Evolutionary conservation across 2,888 invertebrate genomes (phyloP).

Genomic region (Apodemia zela): DNA sequence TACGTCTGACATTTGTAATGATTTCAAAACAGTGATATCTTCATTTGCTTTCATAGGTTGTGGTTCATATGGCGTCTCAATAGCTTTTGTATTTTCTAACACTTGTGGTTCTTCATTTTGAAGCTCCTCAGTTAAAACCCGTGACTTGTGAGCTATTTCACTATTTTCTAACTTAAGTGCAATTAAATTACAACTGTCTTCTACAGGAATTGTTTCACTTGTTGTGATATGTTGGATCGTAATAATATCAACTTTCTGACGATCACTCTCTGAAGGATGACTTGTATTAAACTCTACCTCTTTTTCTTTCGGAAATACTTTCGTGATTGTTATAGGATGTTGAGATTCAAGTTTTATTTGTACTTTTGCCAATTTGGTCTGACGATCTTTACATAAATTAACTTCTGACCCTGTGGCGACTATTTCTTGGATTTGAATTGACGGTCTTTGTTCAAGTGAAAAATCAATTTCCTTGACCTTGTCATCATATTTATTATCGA

Average conservation of each 20-base stretch:
- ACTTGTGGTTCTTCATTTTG: conserved; percentile 41
- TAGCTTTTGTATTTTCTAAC: conserved; percentile 35
- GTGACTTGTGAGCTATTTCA: conserved; percentile 40
- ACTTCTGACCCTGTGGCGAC: conserved; percentile 46
- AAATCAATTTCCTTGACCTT: conserved; percentile 36
- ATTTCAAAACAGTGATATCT: conserved; percentile 36
- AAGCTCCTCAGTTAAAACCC: conserved; percentile 39
- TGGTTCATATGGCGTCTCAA: conserved; percentile 21
- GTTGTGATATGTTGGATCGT: conserved; percentile 50
- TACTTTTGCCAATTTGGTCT: conserved; percentile 41
- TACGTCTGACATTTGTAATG: conserved; percentile 39
- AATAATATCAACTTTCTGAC: conserved; percentile 45
- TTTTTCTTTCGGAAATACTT: conserved; percentile 49
- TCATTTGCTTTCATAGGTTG: conserved; percentile 32
- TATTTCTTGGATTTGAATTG: conserved; percentile 51
- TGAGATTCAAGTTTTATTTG: conserved; percentile 44
- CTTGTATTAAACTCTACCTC: conserved; percentile 42
- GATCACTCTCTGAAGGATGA: conserved; percentile 34
- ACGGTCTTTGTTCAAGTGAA: conserved; percentile 43
- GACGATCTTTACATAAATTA: conserved; percentile 31
- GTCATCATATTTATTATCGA: conserved; percentile 33
- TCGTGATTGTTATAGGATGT: conserved; percentile 49
- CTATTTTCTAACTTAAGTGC: conserved; percentile 36
- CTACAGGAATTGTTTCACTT: conserved; percentile 51
- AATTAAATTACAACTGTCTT: conserved; percentile 42